Percentiles rank a stretch among this genome's conserved stretches.
These are phyloP conservation scores for Nezara viridula DNA, from an alignment of 2,888 invertebrate species.

Conservation along the genomic window DNA sequence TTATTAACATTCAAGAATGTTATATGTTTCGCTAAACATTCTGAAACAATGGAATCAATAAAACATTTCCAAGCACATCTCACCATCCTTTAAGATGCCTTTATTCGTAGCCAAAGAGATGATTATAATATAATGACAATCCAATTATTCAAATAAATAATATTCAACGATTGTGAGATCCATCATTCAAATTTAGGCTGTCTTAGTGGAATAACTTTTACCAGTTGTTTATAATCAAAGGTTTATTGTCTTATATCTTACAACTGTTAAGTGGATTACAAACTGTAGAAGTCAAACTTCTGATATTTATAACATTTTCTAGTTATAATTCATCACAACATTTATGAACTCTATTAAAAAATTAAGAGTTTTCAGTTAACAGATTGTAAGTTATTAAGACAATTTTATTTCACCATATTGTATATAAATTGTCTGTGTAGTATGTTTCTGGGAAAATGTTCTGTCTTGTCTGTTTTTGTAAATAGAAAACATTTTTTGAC, in stretches of 20 bases:
- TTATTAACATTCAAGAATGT: conserved; percentile 36
- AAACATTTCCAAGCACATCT: conserved; percentile 5
- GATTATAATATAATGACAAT: conserved; percentile 42
- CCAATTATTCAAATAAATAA: conserved; percentile 32
- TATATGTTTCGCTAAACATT: conserved; percentile 10
- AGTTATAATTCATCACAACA: background rate
- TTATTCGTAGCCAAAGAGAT: conserved; percentile 37
- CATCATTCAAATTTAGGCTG: background rate
- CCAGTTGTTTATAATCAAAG: conserved; percentile 40
- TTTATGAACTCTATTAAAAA: background rate
- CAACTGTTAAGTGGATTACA: background rate
- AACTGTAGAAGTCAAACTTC: background rate
- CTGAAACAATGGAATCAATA: conserved; percentile 28
- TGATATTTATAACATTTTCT: background rate
- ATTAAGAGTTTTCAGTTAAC: background rate
- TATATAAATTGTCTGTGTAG: background rate
- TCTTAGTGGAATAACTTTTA: background rate
- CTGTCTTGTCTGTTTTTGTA: conserved; percentile 23
- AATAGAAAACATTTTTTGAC: conserved; percentile 28
- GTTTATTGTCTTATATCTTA: background rate
- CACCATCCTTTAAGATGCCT: conserved; percentile 43
- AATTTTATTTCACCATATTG: conserved; percentile 16
- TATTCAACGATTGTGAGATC: conserved; percentile 15
- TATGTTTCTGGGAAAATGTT: background rate
- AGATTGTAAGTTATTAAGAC: background rate